phyloP scores from a whole-genome alignment of 2,113 vertebrate genomes.

The Caranx melampygus region DNA sequence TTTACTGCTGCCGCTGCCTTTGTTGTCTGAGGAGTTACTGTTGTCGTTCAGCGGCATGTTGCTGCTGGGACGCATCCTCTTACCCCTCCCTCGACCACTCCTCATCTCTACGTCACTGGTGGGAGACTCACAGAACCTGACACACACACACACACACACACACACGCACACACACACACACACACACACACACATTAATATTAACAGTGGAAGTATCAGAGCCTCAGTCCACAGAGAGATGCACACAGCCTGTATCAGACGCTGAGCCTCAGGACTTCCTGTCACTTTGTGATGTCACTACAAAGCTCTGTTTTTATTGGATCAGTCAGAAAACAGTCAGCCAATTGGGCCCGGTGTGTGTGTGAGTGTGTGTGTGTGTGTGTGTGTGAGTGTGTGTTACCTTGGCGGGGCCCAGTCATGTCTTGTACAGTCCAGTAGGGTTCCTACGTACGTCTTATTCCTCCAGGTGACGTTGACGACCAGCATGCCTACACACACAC shows the following conservation, averaged over 20 bases:
- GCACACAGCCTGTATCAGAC: too few species aligned
- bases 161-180: too few species aligned
- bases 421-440: constrained; percentile 92
- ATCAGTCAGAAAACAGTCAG: too few species aligned
- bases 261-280: too few species aligned
- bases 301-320: too few species aligned
- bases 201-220: too few species aligned
- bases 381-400: constrained; percentile 70
- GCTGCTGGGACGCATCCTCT: constrained; percentile 92
- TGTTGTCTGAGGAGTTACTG: constrained; percentile 88
- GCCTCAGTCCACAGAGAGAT: too few species aligned
- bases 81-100: constrained; percentile 93
- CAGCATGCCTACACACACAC: constrained; percentile 87
- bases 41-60: constrained; percentile 90
- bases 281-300: too few species aligned
- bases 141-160: neutral
- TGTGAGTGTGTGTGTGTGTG: too few species aligned
- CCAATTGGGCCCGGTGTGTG: too few species aligned
- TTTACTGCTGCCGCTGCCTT: constrained; percentile 90
- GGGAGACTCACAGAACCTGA: constrained; percentile 97
- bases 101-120: constrained; percentile 98
- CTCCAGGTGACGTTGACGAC: constrained; percentile 97
- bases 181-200: too few species aligned
- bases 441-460: constrained; percentile 96
- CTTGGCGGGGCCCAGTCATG: constrained; percentile 96